Percentiles rank a stretch among this genome's conserved stretches.
These are phyloP conservation scores for Zosterops borbonicus DNA, from an alignment of 2,113 vertebrate species.

Conservation along the genomic window DNA sequence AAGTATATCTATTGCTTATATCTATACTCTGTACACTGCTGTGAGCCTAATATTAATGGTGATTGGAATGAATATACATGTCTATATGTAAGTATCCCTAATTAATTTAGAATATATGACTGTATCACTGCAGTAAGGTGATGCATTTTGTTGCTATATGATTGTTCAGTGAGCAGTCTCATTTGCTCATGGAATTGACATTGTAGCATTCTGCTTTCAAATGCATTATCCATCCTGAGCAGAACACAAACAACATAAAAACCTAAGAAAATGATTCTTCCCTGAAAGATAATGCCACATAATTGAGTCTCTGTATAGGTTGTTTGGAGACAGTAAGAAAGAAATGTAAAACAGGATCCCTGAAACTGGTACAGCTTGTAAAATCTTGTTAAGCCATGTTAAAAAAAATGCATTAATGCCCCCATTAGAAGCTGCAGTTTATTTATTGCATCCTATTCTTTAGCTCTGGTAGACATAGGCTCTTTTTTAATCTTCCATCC, in stretches of 20 bases:
- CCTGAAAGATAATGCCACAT: slow-evolving; percentile 71
- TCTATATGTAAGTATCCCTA: background rate
- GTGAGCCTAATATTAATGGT: background rate
- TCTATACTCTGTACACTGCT: background rate
- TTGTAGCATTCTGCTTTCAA: slow-evolving; percentile 53
- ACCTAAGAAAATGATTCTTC: slow-evolving; percentile 70
- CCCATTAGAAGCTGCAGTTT: slow-evolving; percentile 81
- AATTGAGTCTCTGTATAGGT: slow-evolving; percentile 76
- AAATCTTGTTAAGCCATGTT: slow-evolving; percentile 81
- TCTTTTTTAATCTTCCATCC: slow-evolving; percentile 69
- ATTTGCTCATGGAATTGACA: slow-evolving; percentile 21
- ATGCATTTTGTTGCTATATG: background rate
- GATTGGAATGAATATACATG: background rate
- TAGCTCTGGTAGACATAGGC: slow-evolving; percentile 63
- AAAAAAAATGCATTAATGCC: slow-evolving; percentile 77
- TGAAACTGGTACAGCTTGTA: slow-evolving; percentile 80
- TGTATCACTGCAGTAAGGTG: background rate
- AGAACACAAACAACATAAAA: slow-evolving; percentile 60
- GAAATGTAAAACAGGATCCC: slow-evolving; percentile 81
- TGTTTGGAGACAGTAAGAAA: slow-evolving; percentile 79
- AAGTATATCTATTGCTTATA: background rate
- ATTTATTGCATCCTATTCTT: slow-evolving; percentile 79
- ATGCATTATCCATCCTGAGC: slow-evolving; percentile 62
- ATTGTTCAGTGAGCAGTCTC: slow-evolving; percentile 5
- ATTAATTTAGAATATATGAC: background rate